phyloP scores from a whole-genome alignment of 2,797 vertebrate species.

The Chromis chromis region DNA sequence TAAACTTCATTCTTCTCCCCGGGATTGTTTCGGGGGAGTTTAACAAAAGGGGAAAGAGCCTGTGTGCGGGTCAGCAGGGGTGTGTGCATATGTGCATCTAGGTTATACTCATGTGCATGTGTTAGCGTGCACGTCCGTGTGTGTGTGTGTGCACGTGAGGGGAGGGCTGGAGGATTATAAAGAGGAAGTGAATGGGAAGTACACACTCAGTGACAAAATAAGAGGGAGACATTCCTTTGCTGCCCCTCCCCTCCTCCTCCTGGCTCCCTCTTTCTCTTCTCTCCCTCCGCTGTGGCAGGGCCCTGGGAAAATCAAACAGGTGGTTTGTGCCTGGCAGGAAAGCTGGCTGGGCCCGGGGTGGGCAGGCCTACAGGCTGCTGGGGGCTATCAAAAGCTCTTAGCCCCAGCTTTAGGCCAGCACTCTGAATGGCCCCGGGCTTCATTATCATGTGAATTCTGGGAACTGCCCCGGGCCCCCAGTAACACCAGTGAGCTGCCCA shows the following conservation, averaged over 20 bases:
- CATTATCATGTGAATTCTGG: slow-evolving; percentile 92
- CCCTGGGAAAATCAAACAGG: slow-evolving; percentile 91
- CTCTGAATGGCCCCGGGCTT: slow-evolving; percentile 86
- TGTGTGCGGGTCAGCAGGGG: slow-evolving; percentile 71
- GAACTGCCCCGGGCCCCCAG: slow-evolving; percentile 86
- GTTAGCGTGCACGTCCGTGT: slow-evolving; percentile 49
- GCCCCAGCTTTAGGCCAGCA: slow-evolving; percentile 85
- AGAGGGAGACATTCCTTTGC: slow-evolving; percentile 87
- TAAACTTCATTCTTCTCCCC: slow-evolving; percentile 81
- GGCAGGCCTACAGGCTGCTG: slow-evolving; percentile 86
- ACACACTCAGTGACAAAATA: slow-evolving; percentile 85
- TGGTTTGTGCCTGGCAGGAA: slow-evolving; percentile 87
- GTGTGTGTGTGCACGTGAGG: slow-evolving; percentile 77
- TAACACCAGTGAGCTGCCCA: slow-evolving; percentile 88
- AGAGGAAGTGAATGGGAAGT: slow-evolving; percentile 87
- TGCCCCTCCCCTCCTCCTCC: slow-evolving; percentile 71
- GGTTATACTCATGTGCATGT: slow-evolving; percentile 53
- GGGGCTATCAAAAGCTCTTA: slow-evolving; percentile 87
- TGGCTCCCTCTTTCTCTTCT: slow-evolving; percentile 65
- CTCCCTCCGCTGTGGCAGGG: slow-evolving; percentile 74
- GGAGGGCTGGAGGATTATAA: slow-evolving; percentile 79
- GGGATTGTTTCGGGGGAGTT: slow-evolving; percentile 77
- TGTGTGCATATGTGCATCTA: slow-evolving; percentile 73
- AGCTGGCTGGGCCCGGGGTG: slow-evolving; percentile 83
- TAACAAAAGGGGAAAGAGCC: slow-evolving; percentile 78